Evolutionary conservation across 1,140 invertebrate genomes (phyloP), one percentile per base, ranked within the genome.

Genomic region (Phenacoccus solenopsis): DNA sequence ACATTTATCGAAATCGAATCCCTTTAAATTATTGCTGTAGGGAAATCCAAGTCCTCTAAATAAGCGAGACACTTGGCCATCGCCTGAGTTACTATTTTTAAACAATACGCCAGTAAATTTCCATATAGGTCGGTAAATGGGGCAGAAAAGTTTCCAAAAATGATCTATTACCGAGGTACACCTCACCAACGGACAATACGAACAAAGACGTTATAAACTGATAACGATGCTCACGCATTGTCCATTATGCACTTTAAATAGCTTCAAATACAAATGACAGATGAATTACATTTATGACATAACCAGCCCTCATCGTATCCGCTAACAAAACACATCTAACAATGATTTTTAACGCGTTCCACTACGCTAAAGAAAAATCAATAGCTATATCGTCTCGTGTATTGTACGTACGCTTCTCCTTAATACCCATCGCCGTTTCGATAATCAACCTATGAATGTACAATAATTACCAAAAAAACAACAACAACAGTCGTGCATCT

Each of bases 251-350:
- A 49, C 12, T 49, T 49, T 49, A 49, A 49, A 49, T 16, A 49
- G 38, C 38, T 49, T 49, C 13, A 49, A 49, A 49, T 49, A 49
- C 38, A 49, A 49, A 49, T 49, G 38, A 49, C 38, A 49, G 38
- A 49, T 49, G 38, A 49, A 49, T 49, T 49, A 49, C 38, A 49
- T 49, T 49, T 49, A 49, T 49, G 38, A 49, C 38, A 49, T 49
- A 49, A 49, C 5, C 16, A n/a, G 2, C n/a, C n/a, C n/a, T n/a
- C n/a, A n/a, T n/a, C n/a, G n/a, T n/a, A n/a, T 16, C 16, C 16
- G 5, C 5, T 49, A 49, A 49, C 38, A 49, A 49, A 49, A 49
- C 38, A n/a, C 38, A 9, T 16, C 20, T 5, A 49, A 49, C 38
- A 49, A 49, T 49, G 38, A 49, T 49, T n/a, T 32, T 32, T 16